These are phyloP conservation scores for Laothoe populi DNA, from an alignment of 2,888 invertebrate genomes.

Conservation along the genomic window DNA sequence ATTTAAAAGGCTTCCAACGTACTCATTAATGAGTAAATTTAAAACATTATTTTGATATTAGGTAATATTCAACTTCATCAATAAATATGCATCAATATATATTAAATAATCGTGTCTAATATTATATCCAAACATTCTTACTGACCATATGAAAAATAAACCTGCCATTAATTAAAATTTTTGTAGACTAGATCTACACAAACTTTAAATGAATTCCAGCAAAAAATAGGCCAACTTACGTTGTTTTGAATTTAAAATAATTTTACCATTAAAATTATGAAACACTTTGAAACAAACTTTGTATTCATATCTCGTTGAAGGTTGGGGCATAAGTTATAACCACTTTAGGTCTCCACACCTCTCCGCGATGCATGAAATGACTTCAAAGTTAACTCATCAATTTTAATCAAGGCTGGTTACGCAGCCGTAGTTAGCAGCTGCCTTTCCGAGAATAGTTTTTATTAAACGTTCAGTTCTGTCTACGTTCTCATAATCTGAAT, in stretches of 20 bases:
- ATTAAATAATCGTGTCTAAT: too few species aligned
- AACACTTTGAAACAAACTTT: neutral
- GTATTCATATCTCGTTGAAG: constrained; percentile 1
- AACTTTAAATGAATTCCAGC: neutral
- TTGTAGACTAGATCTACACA: too few species aligned
- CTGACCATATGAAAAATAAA: too few species aligned
- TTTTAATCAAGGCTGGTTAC: constrained; percentile 50
- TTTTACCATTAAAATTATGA: neutral
- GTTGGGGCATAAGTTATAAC: constrained; percentile 2
- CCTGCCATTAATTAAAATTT: too few species aligned
- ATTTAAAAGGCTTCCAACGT: too few species aligned
- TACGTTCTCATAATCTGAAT: too few species aligned
- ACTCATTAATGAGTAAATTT: too few species aligned
- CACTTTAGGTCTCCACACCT: constrained; percentile 8
- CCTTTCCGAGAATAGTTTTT: neutral
- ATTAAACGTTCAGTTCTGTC: too few species aligned
- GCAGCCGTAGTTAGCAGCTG: neutral
- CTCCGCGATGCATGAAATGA: constrained; percentile 15
- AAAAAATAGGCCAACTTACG: neutral
- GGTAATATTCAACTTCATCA: too few species aligned
- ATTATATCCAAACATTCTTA: too few species aligned
- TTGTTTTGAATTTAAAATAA: neutral
- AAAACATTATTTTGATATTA: too few species aligned
- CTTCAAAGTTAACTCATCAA: constrained; percentile 53
- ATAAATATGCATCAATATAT: too few species aligned